Conservation (phyloP, 2,888 invertebrate genomes). For the Synergus japonicus region DNA sequence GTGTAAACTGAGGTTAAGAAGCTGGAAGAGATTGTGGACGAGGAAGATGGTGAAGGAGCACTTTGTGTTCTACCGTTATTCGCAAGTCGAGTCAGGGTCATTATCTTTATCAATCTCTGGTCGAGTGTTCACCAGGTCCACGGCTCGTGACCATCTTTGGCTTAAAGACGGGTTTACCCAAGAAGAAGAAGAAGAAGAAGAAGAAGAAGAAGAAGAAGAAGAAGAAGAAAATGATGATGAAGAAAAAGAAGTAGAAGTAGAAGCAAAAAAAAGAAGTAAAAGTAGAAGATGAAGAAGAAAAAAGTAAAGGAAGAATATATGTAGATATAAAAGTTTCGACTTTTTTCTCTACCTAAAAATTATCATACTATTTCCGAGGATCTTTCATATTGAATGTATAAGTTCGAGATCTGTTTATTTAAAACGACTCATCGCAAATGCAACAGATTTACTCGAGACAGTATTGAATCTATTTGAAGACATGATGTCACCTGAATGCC, state of each 20-base stretch:
- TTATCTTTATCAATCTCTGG: constrained; percentile 71
- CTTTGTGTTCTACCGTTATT: constrained; percentile 59
- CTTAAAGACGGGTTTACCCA: constrained; percentile 56
- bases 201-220: background rate
- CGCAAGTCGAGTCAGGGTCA: constrained; percentile 62
- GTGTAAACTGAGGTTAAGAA: constrained; percentile 19
- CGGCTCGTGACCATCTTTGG: constrained; percentile 69
- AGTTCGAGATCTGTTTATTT: background rate
- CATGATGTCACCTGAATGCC: background rate
- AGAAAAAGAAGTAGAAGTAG: no score
- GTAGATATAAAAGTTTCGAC: no score
- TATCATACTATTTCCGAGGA: background rate
- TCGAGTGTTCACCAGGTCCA: constrained; percentile 57
- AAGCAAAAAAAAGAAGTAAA: no score
- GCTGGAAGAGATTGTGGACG: constrained; percentile 21
- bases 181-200: constrained; percentile 49
- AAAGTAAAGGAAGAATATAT: no score
- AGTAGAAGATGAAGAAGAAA: no score
- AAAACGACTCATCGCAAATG: background rate
- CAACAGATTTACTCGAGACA: background rate
- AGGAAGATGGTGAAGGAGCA: constrained; percentile 39
- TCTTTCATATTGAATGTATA: background rate
- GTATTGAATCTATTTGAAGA: background rate
- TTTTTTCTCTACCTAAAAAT: background rate
- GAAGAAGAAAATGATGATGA: constrained; percentile 6